These are phyloP conservation scores for Pseudochromis fuscus DNA, from an alignment of 2,797 vertebrate species.

Conservation along the genomic window DNA sequence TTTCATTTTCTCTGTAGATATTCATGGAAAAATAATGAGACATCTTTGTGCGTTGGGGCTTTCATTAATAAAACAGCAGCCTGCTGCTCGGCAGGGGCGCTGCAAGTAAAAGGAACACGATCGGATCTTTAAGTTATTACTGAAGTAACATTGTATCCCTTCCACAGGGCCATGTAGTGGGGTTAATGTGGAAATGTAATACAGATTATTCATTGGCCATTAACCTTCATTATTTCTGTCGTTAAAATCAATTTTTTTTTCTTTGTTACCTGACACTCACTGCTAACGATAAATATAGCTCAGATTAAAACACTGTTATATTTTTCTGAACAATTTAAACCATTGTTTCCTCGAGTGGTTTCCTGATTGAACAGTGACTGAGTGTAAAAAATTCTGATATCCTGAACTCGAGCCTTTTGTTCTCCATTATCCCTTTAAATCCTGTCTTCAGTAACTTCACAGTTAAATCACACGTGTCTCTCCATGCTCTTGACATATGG, in stretches of 20 bases:
- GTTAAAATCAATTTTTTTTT: constrained; percentile 6
- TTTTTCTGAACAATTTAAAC: background rate
- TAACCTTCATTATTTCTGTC: constrained; percentile 18
- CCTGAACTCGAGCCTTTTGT: background rate
- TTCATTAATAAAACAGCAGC: constrained; percentile 43
- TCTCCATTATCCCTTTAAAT: constrained; percentile 21
- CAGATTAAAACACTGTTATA: background rate
- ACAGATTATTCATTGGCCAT: constrained; percentile 10
- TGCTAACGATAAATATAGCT: background rate
- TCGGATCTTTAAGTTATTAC: constrained; percentile 21
- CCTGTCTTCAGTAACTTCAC: background rate
- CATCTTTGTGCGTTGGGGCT: constrained; percentile 29
- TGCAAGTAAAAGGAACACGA: background rate
- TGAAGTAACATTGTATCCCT: background rate
- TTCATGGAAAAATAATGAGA: constrained; percentile 59
- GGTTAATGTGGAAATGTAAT: constrained; percentile 31
- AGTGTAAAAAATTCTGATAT: background rate
- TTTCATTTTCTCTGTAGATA: constrained; percentile 54
- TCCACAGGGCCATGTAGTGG: background rate
- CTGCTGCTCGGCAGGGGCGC: constrained; percentile 11
- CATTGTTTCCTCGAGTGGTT: constrained; percentile 14
- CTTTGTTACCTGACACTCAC: background rate
- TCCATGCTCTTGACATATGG: background rate
- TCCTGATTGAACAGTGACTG: constrained; percentile 16
- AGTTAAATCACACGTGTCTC: background rate